phyloP scores from a whole-genome alignment of 64 coral and sea anemone genomes.

The Pachyseris speciosa region DNA sequence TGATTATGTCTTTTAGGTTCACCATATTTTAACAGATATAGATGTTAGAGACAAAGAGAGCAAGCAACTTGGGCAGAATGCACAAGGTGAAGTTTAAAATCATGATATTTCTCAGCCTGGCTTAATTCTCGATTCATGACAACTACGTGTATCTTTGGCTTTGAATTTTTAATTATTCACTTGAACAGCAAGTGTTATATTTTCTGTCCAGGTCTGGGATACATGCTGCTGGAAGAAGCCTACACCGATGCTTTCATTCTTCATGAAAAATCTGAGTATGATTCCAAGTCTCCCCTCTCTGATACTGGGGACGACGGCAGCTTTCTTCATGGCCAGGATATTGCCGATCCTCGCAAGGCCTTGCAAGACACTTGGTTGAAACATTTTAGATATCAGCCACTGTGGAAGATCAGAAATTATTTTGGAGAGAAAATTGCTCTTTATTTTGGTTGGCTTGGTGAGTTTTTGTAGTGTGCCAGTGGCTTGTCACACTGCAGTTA shows the following conservation, averaged over 20 bases:
- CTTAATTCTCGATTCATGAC: no score
- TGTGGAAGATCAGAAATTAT: conserved; percentile 99
- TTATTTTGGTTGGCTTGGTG: conserved; percentile 97
- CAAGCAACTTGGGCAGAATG: conserved; percentile 72
- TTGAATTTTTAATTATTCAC: not conserved
- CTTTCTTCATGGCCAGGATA: conserved; percentile 74
- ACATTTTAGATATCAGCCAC: conserved; percentile 88
- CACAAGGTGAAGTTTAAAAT: conserved; percentile 69
- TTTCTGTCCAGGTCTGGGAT: conserved; percentile 68
- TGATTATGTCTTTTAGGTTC: no score
- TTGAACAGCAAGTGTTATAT: no score
- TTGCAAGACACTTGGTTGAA: conserved; percentile 88
- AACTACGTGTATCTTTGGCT: not conserved
- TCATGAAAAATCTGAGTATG: conserved; percentile 77
- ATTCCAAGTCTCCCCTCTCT: conserved; percentile 58
- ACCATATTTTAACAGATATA: conserved; percentile 83
- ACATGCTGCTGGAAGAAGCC: conserved; percentile 87
- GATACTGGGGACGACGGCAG: conserved; percentile 60
- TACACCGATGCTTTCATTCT: conserved; percentile 94
- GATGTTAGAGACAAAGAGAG: conserved; percentile 85
- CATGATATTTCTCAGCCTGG: no score
- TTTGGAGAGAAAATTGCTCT: conserved; percentile 98
- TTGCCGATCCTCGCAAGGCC: conserved; percentile 76
- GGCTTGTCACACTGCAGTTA: conserved; percentile 43
- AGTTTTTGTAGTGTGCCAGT: conserved; percentile 51